These are phyloP conservation scores for Leiothrix lutea DNA, from an alignment of 2,113 vertebrate genomes.

Conservation along the genomic window DNA sequence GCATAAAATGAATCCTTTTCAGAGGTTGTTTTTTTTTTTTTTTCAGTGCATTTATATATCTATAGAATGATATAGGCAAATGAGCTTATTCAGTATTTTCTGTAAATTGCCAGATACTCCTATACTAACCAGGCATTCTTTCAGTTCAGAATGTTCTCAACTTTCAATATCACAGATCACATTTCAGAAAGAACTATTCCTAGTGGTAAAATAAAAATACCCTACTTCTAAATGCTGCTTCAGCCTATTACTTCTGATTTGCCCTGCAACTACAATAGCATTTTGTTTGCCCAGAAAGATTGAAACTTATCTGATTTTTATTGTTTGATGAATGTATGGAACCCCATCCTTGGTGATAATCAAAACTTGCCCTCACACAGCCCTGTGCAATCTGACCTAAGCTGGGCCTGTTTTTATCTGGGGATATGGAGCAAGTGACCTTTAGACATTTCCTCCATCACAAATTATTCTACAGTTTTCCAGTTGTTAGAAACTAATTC, in stretches of 20 bases:
- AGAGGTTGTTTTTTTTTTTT: background rate
- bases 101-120: background rate
- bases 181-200: background rate
- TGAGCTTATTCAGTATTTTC: background rate
- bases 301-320: background rate
- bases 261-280: background rate
- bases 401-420: background rate
- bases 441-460: background rate
- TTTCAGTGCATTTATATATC: background rate
- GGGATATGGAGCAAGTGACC: background rate
- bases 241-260: background rate
- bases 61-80: background rate
- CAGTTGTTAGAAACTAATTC: background rate
- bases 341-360: background rate
- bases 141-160: background rate
- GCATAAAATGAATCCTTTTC: background rate
- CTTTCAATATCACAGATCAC: background rate
- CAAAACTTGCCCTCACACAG: background rate
- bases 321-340: background rate
- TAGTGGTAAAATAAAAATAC: background rate
- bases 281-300: background rate
- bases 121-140: background rate
- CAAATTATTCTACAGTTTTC: background rate
- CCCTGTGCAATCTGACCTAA: background rate
- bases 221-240: background rate